Base-by-base conservation (phyloP, 2,888 invertebrate species). In the Charanyca ferruginea region DNA sequence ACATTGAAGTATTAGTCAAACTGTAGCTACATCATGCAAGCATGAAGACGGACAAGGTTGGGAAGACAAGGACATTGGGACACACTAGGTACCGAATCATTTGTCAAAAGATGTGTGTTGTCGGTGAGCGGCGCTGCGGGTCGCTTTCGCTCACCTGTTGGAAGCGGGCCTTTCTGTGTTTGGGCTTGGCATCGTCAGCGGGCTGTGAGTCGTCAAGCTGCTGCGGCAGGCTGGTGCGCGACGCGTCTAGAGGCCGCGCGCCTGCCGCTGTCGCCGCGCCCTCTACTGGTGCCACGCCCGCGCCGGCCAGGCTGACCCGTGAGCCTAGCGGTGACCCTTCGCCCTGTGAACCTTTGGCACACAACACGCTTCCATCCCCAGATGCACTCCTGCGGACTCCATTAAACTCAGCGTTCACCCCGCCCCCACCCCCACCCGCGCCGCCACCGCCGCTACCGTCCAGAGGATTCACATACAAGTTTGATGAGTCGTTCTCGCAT, bases 381-480 rank as follows among this genome's bases (percentile, higher is more conserved):
- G 98, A 98, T 57, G 98, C 97, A 81, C 97, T 98, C 92, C 98
- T 98, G 90, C 98, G 98, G 79, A 98, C 97, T 83, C 95, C 96
- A 89, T 91, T 96, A 94, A 86, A 96, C 88, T 91, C 94, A 71
- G 94, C 87, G 73, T 89, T 73, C 75, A 85, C 89, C 81, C 85
- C 80, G 90, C 92, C 86, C 84, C 83, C 87, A 74, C 83, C 87
- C 85, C 87, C 89, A 83, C 87, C 83, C 85, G 90, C 82, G 86
- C 93, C 84, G 91, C 93, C 83, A 76, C 93, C 96, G 87, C 95
- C 92, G 93, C 94, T 94, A 94, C 97, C 97, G 88, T 97, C 98
- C 96, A 98, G 93, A 67, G 98, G 98, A 95, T 98, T 98, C 90
- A 98, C 97, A 94, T 98, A 98, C 89, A 98, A 96, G 96, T 98